Evolutionary conservation across 2,113 vertebrate genomes (phyloP), one percentile per base, ranked within the genome.

Genomic region (Cinclus mexicanus): DNA sequence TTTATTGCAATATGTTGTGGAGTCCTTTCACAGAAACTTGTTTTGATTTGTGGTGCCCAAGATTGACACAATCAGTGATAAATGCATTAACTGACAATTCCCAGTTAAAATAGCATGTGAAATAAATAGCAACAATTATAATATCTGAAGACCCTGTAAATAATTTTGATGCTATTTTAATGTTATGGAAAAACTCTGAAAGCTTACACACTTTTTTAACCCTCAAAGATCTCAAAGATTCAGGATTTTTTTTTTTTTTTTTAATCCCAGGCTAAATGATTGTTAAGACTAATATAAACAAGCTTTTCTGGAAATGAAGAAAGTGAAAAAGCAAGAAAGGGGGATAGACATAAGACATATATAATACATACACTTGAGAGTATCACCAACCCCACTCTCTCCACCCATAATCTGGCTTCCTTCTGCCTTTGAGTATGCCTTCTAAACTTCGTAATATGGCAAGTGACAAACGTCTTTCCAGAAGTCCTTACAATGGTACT

Each of bases 381-480:
- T 6, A 19, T 7, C 18, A 72, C 68, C 25, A 39, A 1, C 3
- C 9, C 14, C 14, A 33, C 2, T 2, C 31, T 0, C 0, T 69
- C 14, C 5, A 6, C 3, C 25, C 3, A 4, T 42, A 80, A 6
- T 10, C 23, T 22, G 28, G 11, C 17, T 76, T 90, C 75, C 42
- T 44, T 75, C 52, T 89, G 41, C 33, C 29, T 74, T 68, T 49
- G 28, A 79, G 13, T 19, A 59, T 13, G 74, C 31, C 33, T 52
- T 72, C 57, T 49, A 13, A 57, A 47, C 14, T 68, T 41, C 33
- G 37, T 47, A 50, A 33, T 29, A 68, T 0, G 1, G 39, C 15
- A 61, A 78, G 41, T 11, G 44, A 71, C n/a, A 69, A 46, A 29
- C n/a, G 7, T 46, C 20, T 71, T 47, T 26, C 35, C 10, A 8